Percentiles rank a stretch among this genome's conserved stretches.
phyloP scores from a whole-genome alignment of 2,113 vertebrate species.

The Anarrhichthys ocellatus region DNA sequence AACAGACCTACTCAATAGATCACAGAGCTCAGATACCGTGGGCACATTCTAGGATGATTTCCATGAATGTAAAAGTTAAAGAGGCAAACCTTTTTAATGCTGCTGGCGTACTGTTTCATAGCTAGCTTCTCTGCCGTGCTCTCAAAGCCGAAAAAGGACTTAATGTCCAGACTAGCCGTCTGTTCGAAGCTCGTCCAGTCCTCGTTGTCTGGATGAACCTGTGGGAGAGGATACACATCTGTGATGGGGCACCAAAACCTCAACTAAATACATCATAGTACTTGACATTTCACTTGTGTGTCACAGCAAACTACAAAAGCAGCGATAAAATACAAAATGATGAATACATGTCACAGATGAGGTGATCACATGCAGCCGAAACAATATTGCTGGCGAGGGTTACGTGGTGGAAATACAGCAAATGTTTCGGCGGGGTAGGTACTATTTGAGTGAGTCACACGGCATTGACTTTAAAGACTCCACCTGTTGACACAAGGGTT shows the following conservation, averaged over 20 bases:
- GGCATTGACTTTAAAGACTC: constrained; percentile 17
- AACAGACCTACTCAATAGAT: background rate
- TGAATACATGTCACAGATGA: background rate
- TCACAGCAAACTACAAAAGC: background rate
- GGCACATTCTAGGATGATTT: background rate
- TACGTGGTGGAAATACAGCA: background rate
- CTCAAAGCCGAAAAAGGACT: constrained; percentile 99
- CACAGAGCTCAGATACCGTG: background rate
- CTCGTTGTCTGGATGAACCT: constrained; percentile 98
- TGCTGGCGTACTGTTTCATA: constrained; percentile 96
- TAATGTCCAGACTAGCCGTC: constrained; percentile 95
- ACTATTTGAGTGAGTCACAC: background rate
- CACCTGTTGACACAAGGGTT: constrained; percentile 17
- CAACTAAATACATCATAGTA: background rate
- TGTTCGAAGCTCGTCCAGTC: constrained; percentile 99
- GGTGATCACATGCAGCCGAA: background rate
- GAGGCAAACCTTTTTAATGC: constrained; percentile 93
- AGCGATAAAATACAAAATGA: background rate
- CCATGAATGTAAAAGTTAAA: background rate
- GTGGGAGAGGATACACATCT: background rate
- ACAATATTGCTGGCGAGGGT: background rate
- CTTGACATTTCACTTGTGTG: background rate
- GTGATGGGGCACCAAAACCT: background rate
- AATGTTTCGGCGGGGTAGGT: background rate
- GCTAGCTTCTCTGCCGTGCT: constrained; percentile 96